phyloP scores from a whole-genome alignment of 2,888 invertebrate genomes.

The Baronia brevicornis region DNA sequence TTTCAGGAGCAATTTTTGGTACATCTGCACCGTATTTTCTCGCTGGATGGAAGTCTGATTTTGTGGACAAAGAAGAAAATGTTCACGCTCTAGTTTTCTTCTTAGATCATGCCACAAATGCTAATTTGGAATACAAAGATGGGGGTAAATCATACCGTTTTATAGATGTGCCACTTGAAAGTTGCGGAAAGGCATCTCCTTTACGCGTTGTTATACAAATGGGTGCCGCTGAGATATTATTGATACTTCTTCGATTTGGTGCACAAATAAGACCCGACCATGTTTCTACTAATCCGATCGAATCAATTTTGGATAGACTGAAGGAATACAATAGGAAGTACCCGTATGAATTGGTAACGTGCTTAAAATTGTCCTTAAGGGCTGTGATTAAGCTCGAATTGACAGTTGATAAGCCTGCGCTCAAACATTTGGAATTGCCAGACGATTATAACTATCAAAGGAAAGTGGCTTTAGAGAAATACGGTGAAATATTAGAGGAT shows the following conservation, averaged over 20 bases:
- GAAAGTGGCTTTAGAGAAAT: slow-evolving; percentile 53
- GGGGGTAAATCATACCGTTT: slow-evolving; percentile 68
- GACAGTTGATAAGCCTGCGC: slow-evolving; percentile 49
- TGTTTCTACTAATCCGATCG: slow-evolving; percentile 76
- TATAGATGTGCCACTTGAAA: slow-evolving; percentile 88
- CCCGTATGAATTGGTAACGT: slow-evolving; percentile 81
- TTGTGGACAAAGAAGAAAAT: slow-evolving; percentile 85
- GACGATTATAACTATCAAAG: slow-evolving; percentile 64
- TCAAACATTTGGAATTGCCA: slow-evolving; percentile 49
- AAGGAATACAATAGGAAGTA: slow-evolving; percentile 78
- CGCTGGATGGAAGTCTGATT: slow-evolving; percentile 92
- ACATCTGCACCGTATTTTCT: slow-evolving; percentile 86
- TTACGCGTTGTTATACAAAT: slow-evolving; percentile 84
- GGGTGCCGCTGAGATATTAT: slow-evolving; percentile 83
- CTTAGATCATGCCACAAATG: slow-evolving; percentile 83
- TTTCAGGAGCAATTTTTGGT: slow-evolving; percentile 87
- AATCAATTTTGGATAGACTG: slow-evolving; percentile 79
- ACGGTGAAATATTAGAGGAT: slow-evolving; percentile 70
- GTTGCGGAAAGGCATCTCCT: slow-evolving; percentile 84
- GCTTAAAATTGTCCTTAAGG: slow-evolving; percentile 80
- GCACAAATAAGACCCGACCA: slow-evolving; percentile 77
- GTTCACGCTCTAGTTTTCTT: slow-evolving; percentile 85
- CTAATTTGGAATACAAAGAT: slow-evolving; percentile 74
- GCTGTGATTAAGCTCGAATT: slow-evolving; percentile 77
- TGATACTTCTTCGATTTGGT: slow-evolving; percentile 83